These are phyloP conservation scores for Athalia circularis DNA, from an alignment of 2,888 invertebrate species.

Conservation along the genomic window DNA sequence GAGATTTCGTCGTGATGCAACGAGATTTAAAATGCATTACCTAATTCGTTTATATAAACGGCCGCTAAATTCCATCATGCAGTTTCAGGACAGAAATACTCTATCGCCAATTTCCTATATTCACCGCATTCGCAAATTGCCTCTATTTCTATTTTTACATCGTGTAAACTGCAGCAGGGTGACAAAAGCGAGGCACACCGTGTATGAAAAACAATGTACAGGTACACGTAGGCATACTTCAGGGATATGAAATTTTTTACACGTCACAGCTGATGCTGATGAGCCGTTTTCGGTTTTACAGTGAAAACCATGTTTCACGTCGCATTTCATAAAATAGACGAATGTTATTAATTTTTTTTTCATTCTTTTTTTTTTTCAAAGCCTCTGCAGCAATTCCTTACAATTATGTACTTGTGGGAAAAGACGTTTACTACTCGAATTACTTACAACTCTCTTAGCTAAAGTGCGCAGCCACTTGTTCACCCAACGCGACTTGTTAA, in stretches of 20 bases:
- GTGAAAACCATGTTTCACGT: no score
- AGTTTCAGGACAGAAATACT: conserved; percentile 4
- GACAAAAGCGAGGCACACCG: no score
- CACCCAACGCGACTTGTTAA: neutral
- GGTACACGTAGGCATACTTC: conserved; percentile 11
- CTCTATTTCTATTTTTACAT: neutral
- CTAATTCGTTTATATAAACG: neutral
- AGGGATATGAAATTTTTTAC: conserved; percentile 9
- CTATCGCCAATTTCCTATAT: conserved; percentile 36
- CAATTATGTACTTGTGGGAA: neutral
- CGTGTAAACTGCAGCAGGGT: no score
- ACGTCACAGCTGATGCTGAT: conserved; percentile 25
- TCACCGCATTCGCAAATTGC: conserved; percentile 17
- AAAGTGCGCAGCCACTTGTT: neutral
- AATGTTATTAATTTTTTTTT: no score
- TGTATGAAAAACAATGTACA: no score
- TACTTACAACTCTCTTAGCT: neutral
- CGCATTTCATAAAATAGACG: no score
- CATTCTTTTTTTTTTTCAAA: no score
- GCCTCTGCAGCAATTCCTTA: no score
- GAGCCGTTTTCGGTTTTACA: neutral
- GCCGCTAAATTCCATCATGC: no score
- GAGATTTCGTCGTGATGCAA: neutral
- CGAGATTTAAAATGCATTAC: conserved; percentile 44
- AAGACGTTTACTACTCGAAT: neutral